phyloP scores from a whole-genome alignment of 1,140 invertebrate species.

The Cyphomyrmex costatus region DNA sequence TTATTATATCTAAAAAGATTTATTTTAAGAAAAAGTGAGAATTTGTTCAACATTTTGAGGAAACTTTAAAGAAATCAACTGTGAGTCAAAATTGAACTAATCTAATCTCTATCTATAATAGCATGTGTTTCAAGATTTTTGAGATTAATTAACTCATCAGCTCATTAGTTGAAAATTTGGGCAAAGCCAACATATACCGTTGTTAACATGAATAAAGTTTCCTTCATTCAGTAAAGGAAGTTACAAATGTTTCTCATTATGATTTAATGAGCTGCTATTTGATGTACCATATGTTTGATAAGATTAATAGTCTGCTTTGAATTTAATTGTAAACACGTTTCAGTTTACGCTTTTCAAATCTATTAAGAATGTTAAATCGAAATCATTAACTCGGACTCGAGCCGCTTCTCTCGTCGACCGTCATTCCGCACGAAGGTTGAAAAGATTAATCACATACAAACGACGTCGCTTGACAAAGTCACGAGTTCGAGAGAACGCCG shows the following conservation, averaged over 20 bases:
- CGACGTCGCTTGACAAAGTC: constrained; percentile 34
- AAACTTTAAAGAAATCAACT: neutral
- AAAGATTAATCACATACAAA: constrained; percentile 38
- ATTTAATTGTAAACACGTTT: neutral
- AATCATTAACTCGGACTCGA: neutral
- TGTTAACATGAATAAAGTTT: constrained; percentile 33
- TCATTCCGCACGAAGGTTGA: constrained; percentile 24
- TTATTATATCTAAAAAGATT: neutral
- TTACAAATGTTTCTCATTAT: neutral
- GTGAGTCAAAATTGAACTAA: neutral
- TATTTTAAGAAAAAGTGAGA: neutral
- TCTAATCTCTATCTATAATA: neutral
- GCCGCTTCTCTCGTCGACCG: neutral
- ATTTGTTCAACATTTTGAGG: neutral
- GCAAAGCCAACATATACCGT: neutral
- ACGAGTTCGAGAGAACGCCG: constrained; percentile 20
- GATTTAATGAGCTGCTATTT: constrained; percentile 26
- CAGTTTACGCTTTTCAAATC: neutral
- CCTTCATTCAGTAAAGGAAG: neutral
- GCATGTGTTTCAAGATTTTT: constrained; percentile 42
- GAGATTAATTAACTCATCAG: constrained; percentile 59
- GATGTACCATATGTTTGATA: neutral
- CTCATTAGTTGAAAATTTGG: constrained; percentile 68
- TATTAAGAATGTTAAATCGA: neutral
- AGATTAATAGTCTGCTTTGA: constrained; percentile 7